phyloP scores from a whole-genome alignment of 2,888 invertebrate genomes.

The Platycheirus rosarum region DNA sequence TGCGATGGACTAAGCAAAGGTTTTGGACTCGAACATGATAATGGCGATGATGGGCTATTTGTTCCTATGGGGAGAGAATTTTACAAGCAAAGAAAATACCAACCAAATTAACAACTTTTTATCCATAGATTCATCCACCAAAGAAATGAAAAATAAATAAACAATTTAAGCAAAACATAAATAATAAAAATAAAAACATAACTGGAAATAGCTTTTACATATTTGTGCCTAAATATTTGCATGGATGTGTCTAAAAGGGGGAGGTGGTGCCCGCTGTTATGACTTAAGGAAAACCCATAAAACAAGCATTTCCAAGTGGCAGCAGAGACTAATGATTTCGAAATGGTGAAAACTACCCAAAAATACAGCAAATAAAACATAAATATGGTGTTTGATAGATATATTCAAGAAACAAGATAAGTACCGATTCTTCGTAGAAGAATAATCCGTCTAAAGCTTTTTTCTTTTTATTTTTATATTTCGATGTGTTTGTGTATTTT shows the following conservation, averaged over 20 bases:
- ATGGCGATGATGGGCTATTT: conserved; percentile 82
- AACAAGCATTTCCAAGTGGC: conserved; percentile 39
- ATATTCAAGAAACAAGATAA: conserved; percentile 45
- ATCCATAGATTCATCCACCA: conserved; percentile 60
- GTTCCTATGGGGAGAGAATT: conserved; percentile 78
- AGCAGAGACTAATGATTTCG: conserved; percentile 15
- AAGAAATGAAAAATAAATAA: conserved; percentile 48
- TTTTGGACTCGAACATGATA: conserved; percentile 83
- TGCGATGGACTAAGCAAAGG: conserved; percentile 82
- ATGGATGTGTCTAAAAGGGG: conserved; percentile 2
- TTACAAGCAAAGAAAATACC: conserved; percentile 73
- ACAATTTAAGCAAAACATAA: conserved; percentile 45
- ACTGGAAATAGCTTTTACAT: too few species aligned
- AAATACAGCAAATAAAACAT: conserved; percentile 29
- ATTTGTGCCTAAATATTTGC: conserved; percentile 21
- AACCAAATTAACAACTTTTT: conserved; percentile 72
- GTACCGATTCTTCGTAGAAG: conserved; percentile 75
- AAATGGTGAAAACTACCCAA: conserved; percentile 1
- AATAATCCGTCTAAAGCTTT: conserved; percentile 75
- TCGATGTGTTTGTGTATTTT: conserved; percentile 40
- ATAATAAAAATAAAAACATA: too few species aligned
- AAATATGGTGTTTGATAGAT: conserved; percentile 11
- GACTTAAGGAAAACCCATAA: conserved; percentile 12
- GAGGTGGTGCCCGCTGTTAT: not conserved
- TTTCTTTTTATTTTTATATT: conserved; percentile 56